phyloP scores from a whole-genome alignment of 2,797 vertebrate genomes.

The Gymnopithys bicolor region DNA sequence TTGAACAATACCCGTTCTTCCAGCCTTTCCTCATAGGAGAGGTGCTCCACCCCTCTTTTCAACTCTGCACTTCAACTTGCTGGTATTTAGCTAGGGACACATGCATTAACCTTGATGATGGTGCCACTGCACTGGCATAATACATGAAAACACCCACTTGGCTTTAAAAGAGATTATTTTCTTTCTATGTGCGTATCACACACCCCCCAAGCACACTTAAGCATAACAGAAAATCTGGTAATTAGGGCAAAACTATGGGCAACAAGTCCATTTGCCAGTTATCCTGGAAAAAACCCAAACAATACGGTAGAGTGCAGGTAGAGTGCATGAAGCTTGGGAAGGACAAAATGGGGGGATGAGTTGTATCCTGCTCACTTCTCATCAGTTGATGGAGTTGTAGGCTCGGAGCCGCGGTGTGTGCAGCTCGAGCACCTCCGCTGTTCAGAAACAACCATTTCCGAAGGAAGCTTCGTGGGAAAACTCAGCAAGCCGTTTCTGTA shows the following conservation, averaged over 20 bases:
- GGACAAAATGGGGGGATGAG: rapidly evolving
- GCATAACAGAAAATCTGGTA: background rate
- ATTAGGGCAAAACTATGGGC: background rate
- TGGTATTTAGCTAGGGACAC: background rate
- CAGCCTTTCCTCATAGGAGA: background rate
- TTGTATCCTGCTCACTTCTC: background rate
- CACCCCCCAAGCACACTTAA: background rate
- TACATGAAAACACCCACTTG: background rate
- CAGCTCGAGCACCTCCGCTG: background rate
- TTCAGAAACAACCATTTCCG: rapidly evolving
- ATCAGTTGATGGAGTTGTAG: background rate
- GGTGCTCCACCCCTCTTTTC: background rate
- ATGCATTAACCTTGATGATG: background rate
- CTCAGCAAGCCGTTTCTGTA: background rate
- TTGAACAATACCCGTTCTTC: background rate
- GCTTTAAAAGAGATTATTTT: background rate
- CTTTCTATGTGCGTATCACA: rapidly evolving
- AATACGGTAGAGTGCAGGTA: background rate
- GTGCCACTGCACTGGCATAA: background rate
- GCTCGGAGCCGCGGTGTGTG: no score
- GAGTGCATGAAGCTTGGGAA: background rate
- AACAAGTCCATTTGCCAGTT: background rate
- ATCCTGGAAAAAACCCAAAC: no score
- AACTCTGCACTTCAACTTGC: background rate
- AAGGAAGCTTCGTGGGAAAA: background rate